Conservation (phyloP, 2,797 vertebrate genomes). For the Fistularia tabacaria region DNA sequence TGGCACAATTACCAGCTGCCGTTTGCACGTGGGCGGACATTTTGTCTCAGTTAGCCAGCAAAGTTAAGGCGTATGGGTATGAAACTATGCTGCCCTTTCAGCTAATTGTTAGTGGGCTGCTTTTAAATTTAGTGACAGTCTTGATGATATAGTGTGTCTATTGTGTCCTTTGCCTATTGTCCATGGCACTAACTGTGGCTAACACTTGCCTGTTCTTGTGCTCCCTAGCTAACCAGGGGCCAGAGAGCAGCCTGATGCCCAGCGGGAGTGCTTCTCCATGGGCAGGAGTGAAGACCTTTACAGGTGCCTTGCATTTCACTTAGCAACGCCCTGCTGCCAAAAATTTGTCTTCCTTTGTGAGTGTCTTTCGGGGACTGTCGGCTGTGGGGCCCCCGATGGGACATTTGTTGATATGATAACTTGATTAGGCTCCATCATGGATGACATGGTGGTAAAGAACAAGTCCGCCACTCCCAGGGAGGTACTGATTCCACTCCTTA, state of each 20-base stretch:
- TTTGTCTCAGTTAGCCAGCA: conserved; percentile 66
- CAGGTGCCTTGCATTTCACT: conserved; percentile 79
- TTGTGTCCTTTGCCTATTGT: conserved; percentile 74
- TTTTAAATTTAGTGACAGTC: conserved; percentile 81
- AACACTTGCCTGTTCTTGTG: conserved; percentile 56
- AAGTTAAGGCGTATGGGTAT: conserved; percentile 51
- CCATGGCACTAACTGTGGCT: conserved; percentile 69
- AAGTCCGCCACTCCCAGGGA: conserved; percentile 50
- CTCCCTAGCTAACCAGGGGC: conserved; percentile 58
- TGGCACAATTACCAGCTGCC: conserved; percentile 74
- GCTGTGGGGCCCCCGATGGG: conserved; percentile 66
- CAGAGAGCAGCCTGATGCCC: conserved; percentile 67
- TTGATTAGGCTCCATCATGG: conserved; percentile 78
- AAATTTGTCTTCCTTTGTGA: conserved; percentile 87
- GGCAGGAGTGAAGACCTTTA: conserved; percentile 67
- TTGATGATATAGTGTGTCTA: conserved; percentile 77
- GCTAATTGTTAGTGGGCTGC: conserved; percentile 80
- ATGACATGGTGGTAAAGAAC: conserved; percentile 59
- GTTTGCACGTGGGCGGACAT: conserved; percentile 76
- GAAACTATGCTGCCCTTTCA: conserved; percentile 74
- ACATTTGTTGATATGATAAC: conserved; percentile 87
- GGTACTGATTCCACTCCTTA: conserved; percentile 45
- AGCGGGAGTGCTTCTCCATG: conserved; percentile 70
- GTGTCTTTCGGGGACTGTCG: conserved; percentile 77
- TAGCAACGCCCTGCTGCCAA: conserved; percentile 83